Evolutionary conservation across 2,888 invertebrate species (phyloP), one percentile per base, ranked within the genome.

Genomic region (Hirtodrosophila cameraria): DNA sequence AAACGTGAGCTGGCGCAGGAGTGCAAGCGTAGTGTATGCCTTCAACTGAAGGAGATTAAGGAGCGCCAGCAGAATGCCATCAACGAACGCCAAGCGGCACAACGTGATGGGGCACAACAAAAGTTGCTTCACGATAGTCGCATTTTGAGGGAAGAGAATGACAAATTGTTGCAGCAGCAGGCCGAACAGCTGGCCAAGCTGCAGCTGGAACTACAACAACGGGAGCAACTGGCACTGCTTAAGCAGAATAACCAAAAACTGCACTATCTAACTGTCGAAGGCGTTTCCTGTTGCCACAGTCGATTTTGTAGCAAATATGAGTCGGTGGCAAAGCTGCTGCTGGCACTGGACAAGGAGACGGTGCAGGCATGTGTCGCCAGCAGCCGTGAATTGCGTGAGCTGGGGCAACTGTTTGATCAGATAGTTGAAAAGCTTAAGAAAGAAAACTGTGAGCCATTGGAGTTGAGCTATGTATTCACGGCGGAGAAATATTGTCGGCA

Each of bases 291-390:
- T 35, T 92, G 92, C 68, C 93, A 94, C 67, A 91, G 91, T 0
- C 92, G 92, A 75, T 93, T 94, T 72, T 91, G 91, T 46, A 82
- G 86, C n/a, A 90, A 92, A 63, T 94, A 93, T 78, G 92, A 93
- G 89, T 92, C 92, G 60, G 92, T 94, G 39, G 91, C 91, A 2
- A 88, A 89, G 11, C 75, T 92, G n/a, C 83, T 93, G 3, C 89
- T 88, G 38, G 82, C 88, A 0, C 73, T 92, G 30, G 91, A 90
- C 49, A 92, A 92, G 43, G 90, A 91, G 12, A 74, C 88, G 11
- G 90, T 87, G 1, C 75, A 86, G n/a, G 76, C 88, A 1, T 89
- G 87, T 38, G 73, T 74, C n/a, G 69, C 76, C 0, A 78, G 90
- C 13, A 92, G 92, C 75, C 80, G 75, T 28, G 88, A 92, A 8